Evolutionary conservation across 2,888 invertebrate genomes (phyloP).

Genomic region (Chrysolina oricalcia): DNA sequence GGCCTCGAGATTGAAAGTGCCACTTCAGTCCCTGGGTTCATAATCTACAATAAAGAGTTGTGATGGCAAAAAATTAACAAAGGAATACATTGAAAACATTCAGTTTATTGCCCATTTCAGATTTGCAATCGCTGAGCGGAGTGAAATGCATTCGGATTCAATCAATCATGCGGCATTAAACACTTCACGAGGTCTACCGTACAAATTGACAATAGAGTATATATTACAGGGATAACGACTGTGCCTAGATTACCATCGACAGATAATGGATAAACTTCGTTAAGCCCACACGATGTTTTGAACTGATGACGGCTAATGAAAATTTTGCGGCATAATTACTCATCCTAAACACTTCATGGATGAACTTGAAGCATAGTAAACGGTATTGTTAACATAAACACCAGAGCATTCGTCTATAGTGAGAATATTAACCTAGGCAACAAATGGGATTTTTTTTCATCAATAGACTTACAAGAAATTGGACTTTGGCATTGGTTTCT

Average conservation of each 20-base stretch:
- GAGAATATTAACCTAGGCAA: too few relatives aligned
- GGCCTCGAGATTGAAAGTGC: too few relatives aligned
- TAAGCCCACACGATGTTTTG: neutral
- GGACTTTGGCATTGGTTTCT: too few relatives aligned
- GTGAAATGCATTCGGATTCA: neutral
- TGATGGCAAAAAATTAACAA: neutral
- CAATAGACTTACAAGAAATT: too few relatives aligned
- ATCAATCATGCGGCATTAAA: conserved; percentile 3
- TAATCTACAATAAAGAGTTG: neutral
- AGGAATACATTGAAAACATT: neutral
- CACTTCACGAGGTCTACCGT: neutral
- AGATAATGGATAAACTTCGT: conserved; percentile 9
- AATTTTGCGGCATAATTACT: neutral
- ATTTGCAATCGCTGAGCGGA: neutral
- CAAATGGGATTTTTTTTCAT: too few relatives aligned
- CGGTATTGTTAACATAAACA: neutral
- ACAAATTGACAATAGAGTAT: neutral
- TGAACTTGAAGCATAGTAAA: neutral
- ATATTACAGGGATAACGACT: neutral
- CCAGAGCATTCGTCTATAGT: too few relatives aligned
- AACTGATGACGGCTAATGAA: neutral
- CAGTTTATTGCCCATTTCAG: neutral
- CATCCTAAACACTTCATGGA: neutral
- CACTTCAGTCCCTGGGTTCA: neutral
- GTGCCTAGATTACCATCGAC: neutral